Conservation (phyloP, 2,888 invertebrate genomes). For the Synanthedon myopaeformis region DNA sequence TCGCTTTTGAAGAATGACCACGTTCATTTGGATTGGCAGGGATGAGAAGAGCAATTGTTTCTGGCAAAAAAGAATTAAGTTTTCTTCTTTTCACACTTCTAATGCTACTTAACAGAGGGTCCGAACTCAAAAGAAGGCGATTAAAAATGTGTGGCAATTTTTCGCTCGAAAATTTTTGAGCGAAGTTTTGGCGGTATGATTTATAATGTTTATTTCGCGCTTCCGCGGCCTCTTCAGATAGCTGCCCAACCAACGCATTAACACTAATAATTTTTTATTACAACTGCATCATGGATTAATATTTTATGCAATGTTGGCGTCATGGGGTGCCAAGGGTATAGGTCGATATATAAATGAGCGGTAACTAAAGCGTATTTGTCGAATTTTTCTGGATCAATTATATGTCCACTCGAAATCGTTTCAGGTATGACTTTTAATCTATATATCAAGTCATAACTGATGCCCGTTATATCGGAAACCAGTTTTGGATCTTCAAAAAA, state of each 20-base stretch:
- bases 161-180: constrained; percentile 16
- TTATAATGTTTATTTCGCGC: constrained; percentile 18
- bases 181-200: constrained; percentile 10
- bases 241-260: constrained; percentile 13
- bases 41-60: neutral
- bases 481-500: too few species aligned
- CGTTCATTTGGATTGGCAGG: neutral
- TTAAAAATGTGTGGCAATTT: constrained; percentile 9
- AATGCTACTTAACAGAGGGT: neutral
- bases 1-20: neutral
- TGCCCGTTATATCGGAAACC: too few species aligned
- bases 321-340: constrained; percentile 5
- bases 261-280: too few species aligned
- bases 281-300: constrained; percentile 1
- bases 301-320: constrained; percentile 5
- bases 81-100: neutral
- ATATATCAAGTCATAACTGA: too few species aligned
- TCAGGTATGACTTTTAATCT: too few species aligned
- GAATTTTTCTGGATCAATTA: too few species aligned
- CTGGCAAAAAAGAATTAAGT: neutral
- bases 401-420: too few species aligned
- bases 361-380: constrained; percentile 1
- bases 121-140: constrained; percentile 4
- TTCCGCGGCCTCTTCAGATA: constrained; percentile 20
- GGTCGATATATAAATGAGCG: constrained; percentile 1